A percentile compares a stretch with the other conserved stretches of the same genome.
Conservation (phyloP, 1,140 invertebrate genomes). For the Diorhabda elongata region DNA sequence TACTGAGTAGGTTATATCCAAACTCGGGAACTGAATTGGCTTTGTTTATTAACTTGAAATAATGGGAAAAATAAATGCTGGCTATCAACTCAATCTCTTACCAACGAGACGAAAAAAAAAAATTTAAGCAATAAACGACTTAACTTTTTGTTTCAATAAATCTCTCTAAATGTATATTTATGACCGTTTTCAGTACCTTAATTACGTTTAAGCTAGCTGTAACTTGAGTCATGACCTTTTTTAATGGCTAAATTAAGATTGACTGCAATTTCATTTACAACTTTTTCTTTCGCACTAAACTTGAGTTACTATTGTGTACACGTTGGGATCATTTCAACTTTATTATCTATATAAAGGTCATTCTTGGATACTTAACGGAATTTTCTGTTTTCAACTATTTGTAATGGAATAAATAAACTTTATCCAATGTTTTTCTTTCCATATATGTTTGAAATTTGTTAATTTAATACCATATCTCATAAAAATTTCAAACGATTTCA, state of each 20-base stretch:
- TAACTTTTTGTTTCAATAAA: conserved; percentile 5
- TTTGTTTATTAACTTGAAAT: too few species aligned
- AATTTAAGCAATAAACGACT: conserved; percentile 10
- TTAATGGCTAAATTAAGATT: conserved; percentile 13
- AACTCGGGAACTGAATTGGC: too few species aligned
- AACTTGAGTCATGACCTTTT: conserved; percentile 16
- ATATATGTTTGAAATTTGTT: too few species aligned
- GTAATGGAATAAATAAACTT: neutral
- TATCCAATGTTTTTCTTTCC: too few species aligned
- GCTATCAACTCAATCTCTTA: neutral
- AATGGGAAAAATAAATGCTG: too few species aligned
- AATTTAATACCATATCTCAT: too few species aligned
- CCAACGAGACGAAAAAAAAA: neutral
- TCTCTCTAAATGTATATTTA: conserved; percentile 16
- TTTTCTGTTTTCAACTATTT: neutral
- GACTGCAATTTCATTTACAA: conserved; percentile 18
- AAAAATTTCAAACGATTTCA: too few species aligned
- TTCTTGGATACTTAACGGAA: conserved; percentile 6
- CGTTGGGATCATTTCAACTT: neutral
- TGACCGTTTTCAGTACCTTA: conserved; percentile 8
- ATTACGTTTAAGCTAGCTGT: conserved; percentile 14
- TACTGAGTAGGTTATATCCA: too few species aligned
- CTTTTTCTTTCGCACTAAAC: conserved; percentile 10
- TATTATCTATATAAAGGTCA: conserved; percentile 14
- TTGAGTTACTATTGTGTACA: conserved; percentile 15